These are phyloP conservation scores for Daphoenositta chrysoptera DNA, from an alignment of 2,113 vertebrate species.

Conservation along the genomic window DNA sequence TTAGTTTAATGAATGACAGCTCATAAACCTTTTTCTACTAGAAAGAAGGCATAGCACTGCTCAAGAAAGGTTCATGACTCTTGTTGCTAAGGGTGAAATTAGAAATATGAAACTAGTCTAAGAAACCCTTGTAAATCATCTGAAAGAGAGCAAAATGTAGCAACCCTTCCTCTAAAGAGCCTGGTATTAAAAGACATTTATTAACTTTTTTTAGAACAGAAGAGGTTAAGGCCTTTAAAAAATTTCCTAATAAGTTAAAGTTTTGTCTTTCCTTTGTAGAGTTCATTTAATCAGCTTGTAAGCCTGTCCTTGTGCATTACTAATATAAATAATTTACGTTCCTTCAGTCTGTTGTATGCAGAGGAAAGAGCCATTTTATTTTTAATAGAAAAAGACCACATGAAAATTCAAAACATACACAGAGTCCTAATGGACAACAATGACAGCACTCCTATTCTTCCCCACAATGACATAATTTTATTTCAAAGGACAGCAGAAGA, in stretches of 20 bases:
- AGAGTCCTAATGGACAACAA: background rate
- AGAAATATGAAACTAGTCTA: background rate
- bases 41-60: accelerated
- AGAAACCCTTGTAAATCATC: background rate
- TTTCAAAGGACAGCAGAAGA: background rate
- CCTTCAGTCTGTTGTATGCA: background rate
- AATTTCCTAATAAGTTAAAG: background rate
- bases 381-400: background rate
- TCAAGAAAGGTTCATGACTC: background rate
- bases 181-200: background rate
- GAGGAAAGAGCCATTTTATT: background rate
- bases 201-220: background rate
- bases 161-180: background rate
- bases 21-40: background rate
- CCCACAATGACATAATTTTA: background rate
- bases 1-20: background rate
- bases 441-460: background rate
- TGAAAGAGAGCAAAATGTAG: background rate
- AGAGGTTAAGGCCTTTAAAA: background rate
- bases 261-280: background rate
- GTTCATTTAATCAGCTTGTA: background rate
- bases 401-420: background rate
- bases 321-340: background rate
- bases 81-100: background rate
- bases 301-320: background rate